Conservation (phyloP, 2,113 vertebrate species). For the Chaenogobius annularis region DNA sequence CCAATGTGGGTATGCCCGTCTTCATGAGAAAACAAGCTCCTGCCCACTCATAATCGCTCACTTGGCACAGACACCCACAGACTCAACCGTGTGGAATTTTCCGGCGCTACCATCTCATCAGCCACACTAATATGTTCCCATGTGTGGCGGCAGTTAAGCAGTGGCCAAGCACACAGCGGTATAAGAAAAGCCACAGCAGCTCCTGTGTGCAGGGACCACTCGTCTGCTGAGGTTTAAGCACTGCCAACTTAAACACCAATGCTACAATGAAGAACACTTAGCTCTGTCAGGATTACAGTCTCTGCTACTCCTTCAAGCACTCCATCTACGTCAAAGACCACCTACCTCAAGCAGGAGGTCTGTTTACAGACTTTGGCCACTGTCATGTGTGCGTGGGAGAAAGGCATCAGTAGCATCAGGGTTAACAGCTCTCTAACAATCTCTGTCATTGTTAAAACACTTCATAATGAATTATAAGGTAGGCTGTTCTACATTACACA, state of each 20-base stretch:
- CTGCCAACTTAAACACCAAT: constrained; percentile 8
- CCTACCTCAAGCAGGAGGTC: background rate
- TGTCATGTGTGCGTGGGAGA: background rate
- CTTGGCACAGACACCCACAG: constrained; percentile 72
- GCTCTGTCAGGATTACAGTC: constrained; percentile 3
- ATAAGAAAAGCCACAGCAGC: constrained; percentile 60
- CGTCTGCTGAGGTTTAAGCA: constrained; percentile 32
- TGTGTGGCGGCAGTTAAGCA: constrained; percentile 66
- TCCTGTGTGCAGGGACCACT: constrained; percentile 51
- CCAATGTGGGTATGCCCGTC: constrained; percentile 69
- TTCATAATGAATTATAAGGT: background rate
- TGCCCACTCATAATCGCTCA: constrained; percentile 75
- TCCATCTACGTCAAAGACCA: background rate
- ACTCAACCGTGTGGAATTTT: constrained; percentile 73
- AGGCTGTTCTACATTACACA: no score
- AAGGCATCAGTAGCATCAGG: background rate
- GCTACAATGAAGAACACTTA: constrained; percentile 1
- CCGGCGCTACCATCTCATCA: constrained; percentile 70
- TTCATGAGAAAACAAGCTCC: constrained; percentile 74
- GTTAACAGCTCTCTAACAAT: background rate
- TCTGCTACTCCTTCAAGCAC: background rate
- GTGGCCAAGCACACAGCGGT: constrained; percentile 55
- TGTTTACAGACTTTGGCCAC: background rate
- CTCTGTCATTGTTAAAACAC: background rate
- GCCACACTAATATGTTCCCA: constrained; percentile 67